phyloP scores from a whole-genome alignment of 2,888 invertebrate genomes.

The Aquatica leii region DNA sequence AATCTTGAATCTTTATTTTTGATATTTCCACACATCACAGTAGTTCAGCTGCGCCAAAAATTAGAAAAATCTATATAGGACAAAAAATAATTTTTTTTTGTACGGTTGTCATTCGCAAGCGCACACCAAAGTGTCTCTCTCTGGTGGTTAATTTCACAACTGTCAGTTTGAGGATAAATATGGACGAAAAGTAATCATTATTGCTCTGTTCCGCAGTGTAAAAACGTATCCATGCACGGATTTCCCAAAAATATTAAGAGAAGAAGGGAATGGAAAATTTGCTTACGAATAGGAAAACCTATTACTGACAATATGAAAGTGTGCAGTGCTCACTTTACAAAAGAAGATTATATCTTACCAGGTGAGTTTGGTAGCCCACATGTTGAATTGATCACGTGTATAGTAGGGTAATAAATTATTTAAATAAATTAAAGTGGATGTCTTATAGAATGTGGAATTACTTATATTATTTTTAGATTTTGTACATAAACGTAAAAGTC shows the following conservation, averaged over 20 bases:
- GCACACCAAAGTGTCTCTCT: not conserved
- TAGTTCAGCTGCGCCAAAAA: too few species aligned
- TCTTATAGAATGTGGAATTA: not conserved
- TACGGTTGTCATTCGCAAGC: not conserved
- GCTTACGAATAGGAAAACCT: too few species aligned
- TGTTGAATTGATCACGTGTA: not conserved
- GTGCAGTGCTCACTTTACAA: not conserved
- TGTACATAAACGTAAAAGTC: not conserved
- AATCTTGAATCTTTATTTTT: too few species aligned
- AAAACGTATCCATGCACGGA: not conserved
- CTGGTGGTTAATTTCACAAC: not conserved
- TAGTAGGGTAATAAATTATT: not conserved
- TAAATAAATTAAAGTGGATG: too few species aligned
- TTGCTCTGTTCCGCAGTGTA: not conserved
- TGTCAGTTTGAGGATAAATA: too few species aligned
- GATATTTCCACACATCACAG: too few species aligned
- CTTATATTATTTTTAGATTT: not conserved
- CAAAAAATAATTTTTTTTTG: too few species aligned
- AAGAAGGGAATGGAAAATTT: too few species aligned
- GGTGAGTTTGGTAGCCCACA: not conserved
- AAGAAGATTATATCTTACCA: too few species aligned
- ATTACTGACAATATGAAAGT: not conserved
- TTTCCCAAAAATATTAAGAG: not conserved
- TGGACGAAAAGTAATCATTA: too few species aligned
- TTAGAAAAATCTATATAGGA: too few species aligned